A percentile compares a stretch with the other conserved stretches of the same genome.
phyloP scores from a whole-genome alignment of 2,888 invertebrate species.

The Gari tellinella region DNA sequence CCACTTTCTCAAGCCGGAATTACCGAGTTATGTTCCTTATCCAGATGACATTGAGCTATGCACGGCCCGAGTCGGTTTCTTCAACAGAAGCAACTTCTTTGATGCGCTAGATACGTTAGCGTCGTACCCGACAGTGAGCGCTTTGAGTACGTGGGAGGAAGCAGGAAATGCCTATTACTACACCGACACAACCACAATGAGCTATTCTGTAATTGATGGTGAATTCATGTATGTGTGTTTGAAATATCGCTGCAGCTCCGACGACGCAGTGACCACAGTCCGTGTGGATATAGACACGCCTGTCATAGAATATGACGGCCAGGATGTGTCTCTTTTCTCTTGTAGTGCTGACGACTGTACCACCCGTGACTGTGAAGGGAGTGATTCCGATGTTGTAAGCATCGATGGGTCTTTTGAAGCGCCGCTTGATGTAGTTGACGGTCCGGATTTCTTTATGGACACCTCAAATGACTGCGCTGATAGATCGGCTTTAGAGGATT shows the following conservation, averaged over 20 bases:
- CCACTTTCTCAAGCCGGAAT: constrained; percentile 23
- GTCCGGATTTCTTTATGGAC: background rate
- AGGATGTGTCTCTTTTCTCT: too few relatives aligned
- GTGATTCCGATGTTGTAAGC: background rate
- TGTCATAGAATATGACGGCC: background rate
- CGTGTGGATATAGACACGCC: constrained; percentile 18
- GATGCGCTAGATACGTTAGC: background rate
- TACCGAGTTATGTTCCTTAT: constrained; percentile 16
- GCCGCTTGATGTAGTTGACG: background rate
- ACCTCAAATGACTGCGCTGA: too few relatives aligned
- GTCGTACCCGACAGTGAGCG: constrained; percentile 13
- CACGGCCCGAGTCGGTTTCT: constrained; percentile 26
- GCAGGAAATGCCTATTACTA: constrained; percentile 6
- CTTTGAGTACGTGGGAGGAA: constrained; percentile 19
- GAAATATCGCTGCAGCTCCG: constrained; percentile 25
- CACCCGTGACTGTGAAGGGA: background rate
- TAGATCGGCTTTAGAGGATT: too few relatives aligned
- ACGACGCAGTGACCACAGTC: background rate
- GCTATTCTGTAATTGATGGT: background rate
- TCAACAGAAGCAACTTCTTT: background rate
- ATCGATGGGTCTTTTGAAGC: background rate
- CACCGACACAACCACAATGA: constrained; percentile 10
- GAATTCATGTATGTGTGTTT: constrained; percentile 18
- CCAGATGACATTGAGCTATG: constrained; percentile 24
- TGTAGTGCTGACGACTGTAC: too few relatives aligned